Base-by-base conservation (phyloP, 2,888 invertebrate species). In the Patella caerulea region DNA sequence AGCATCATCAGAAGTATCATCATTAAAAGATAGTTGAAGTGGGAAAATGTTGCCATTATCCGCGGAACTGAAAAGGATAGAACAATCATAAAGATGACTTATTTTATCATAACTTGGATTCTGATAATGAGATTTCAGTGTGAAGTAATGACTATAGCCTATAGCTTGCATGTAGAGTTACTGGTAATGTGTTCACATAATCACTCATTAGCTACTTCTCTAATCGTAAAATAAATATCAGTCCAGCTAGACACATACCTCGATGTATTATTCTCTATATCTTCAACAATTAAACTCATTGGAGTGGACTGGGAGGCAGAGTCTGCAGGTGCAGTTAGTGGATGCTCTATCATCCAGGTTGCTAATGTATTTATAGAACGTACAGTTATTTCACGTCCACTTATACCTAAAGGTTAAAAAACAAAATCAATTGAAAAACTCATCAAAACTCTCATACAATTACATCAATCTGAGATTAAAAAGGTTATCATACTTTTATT, bases 331-430 rank as follows among this genome's bases (percentile, higher is more conserved):
- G 71, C 69, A 11, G 70, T 70, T 24, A 84, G 90, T 0, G 94
- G 94, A 89, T 94, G 93, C 84, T 94, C 94, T 76, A 94, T 89
- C 94, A 94, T 94, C 94, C 94, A 94, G 4, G 93, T 94, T 7
- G 94, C 94, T 75, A 94, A 87, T 84, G 92, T 93, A 86, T 94
- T 94, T 19, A 94, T 92, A n/a, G 93, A 92, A 71, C 93, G 93
- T 1, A 93, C 91, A 9, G 92, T 90, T 24, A 92, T 88, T 75
- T 93, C 93, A 24, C 78, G 78, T 52, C 92, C 92, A 45, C 89
- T 89, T 59, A 91, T 86, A n/a, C 92, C 92, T 91, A 82, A 1
- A 69, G 4, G 29, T 19, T 17, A 17, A 55, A 55, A 4, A 29
- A 54, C 17, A 52, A 73, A 9, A 71, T n/a, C 17, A 17, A n/a